Percentiles rank a stretch among this genome's conserved stretches.
Evolutionary conservation across 2,797 vertebrate genomes (phyloP).

Genomic region (Chromis chromis): DNA sequence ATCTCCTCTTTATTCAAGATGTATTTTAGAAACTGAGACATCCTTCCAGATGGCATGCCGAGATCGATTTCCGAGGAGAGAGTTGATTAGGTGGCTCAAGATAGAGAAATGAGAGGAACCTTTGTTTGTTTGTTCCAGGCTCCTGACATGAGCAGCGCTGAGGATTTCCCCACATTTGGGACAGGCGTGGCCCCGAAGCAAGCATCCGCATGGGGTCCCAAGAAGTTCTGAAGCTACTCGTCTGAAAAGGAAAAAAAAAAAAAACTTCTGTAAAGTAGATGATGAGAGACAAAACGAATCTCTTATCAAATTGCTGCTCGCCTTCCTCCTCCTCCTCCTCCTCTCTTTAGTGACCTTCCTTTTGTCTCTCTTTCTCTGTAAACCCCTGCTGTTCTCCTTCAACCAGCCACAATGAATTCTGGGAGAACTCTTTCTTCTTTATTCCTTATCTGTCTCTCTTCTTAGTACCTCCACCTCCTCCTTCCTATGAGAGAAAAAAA

Average conservation of each 20-base stretch:
- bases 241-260: conserved; percentile 26
- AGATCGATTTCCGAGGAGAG: too few species aligned
- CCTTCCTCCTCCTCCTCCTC: conserved; percentile 50
- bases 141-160: conserved; percentile 87
- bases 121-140: conserved; percentile 70
- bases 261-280: conserved; percentile 59
- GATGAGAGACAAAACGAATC: conserved; percentile 53
- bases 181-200: conserved; percentile 83
- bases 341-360: conserved; percentile 45
- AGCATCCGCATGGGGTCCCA: conserved; percentile 85
- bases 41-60: too few species aligned
- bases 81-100: too few species aligned
- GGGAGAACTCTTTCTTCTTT: conserved; percentile 59
- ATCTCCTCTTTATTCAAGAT: too few species aligned
- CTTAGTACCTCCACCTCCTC: conserved; percentile 28
- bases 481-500: conserved; percentile 14
- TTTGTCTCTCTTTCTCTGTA: conserved; percentile 48
- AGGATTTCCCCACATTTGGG: conserved; percentile 88
- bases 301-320: conserved; percentile 74
- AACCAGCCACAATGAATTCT: conserved; percentile 73
- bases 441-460: conserved; percentile 33
- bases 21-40: too few species aligned
- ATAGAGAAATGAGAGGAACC: neutral
- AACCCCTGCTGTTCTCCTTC: conserved; percentile 49
- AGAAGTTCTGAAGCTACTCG: conserved; percentile 80